Evolutionary conservation across 2,888 invertebrate genomes (phyloP).

Genomic region (Lithosia quadra): DNA sequence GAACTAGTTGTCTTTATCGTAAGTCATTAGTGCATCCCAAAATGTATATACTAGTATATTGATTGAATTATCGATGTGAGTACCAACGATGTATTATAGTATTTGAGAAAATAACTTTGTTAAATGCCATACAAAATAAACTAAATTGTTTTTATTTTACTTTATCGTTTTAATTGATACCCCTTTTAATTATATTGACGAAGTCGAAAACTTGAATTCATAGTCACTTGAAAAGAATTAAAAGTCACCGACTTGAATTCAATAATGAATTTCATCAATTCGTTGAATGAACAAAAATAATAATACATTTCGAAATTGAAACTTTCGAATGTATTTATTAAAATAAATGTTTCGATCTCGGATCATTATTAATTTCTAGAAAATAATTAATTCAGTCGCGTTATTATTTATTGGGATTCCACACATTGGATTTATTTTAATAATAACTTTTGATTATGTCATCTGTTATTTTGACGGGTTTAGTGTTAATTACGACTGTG

Average conservation of each 20-base stretch:
- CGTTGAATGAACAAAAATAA: constrained; percentile 19
- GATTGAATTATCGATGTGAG: constrained; percentile 78
- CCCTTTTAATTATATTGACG: constrained; percentile 29
- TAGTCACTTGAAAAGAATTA: constrained; percentile 28
- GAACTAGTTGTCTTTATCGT: constrained; percentile 74
- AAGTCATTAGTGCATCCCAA: constrained; percentile 70
- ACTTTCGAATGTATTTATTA: constrained; percentile 37
- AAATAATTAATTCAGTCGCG: constrained; percentile 37
- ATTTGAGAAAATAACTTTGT: constrained; percentile 76
- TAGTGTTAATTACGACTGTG: constrained; percentile 46
- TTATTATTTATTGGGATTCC: constrained; percentile 40
- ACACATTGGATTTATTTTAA: constrained; percentile 36
- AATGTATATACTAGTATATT: constrained; percentile 80
- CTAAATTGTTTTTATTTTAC: constrained; percentile 85
- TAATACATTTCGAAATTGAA: constrained; percentile 28
- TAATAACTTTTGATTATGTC: constrained; percentile 42
- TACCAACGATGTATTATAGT: constrained; percentile 85
- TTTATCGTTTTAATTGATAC: constrained; percentile 55
- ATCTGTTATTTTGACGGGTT: constrained; percentile 51
- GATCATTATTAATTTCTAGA: constrained; percentile 28
- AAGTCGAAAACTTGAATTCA: constrained; percentile 20
- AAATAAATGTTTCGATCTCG: constrained; percentile 26
- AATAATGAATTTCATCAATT: constrained; percentile 25
- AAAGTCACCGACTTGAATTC: background rate
- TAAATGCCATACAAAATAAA: constrained; percentile 84